Evolutionary conservation across 2,797 vertebrate species (phyloP).

Genomic region (Amazona ochrocephala): DNA sequence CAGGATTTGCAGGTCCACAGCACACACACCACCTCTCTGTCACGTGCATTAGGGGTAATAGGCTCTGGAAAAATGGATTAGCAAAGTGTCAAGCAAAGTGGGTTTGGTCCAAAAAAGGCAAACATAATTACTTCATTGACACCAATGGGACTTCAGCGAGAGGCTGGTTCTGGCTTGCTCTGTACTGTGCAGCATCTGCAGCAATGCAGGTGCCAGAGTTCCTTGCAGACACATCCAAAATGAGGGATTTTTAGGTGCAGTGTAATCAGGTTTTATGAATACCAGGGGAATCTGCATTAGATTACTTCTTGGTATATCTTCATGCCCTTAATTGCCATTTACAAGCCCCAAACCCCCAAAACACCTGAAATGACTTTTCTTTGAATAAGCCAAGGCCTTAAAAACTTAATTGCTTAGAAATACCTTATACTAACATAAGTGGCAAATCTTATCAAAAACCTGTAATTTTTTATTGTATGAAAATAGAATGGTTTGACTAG

Average conservation of each 20-base stretch:
- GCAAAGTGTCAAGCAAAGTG: not conserved
- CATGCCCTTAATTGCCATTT: not conserved
- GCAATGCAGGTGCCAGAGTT: not conserved
- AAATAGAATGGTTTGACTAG: not conserved
- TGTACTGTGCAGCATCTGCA: not conserved
- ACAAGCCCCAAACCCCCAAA: not conserved
- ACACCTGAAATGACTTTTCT: not conserved
- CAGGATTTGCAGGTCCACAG: not conserved
- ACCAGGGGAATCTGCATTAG: not conserved
- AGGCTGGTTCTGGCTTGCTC: not conserved
- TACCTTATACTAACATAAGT: not conserved
- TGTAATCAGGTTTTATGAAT: not conserved
- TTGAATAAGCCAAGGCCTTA: not conserved
- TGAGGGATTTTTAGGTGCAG: not conserved
- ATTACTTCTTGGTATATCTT: not conserved
- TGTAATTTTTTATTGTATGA: not conserved
- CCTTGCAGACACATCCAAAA: not conserved
- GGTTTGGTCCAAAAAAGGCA: not conserved
- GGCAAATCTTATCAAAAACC: not conserved
- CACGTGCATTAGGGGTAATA: not conserved
- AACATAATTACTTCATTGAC: not conserved
- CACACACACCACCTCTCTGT: fast-evolving
- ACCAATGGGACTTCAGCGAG: not conserved
- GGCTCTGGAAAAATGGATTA: not conserved
- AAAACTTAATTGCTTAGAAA: not conserved